A percentile compares a stretch with the other conserved stretches of the same genome.
These are phyloP conservation scores for Dolichallabes microphthalmus DNA, from an alignment of 2,113 vertebrate species.

Conservation along the genomic window DNA sequence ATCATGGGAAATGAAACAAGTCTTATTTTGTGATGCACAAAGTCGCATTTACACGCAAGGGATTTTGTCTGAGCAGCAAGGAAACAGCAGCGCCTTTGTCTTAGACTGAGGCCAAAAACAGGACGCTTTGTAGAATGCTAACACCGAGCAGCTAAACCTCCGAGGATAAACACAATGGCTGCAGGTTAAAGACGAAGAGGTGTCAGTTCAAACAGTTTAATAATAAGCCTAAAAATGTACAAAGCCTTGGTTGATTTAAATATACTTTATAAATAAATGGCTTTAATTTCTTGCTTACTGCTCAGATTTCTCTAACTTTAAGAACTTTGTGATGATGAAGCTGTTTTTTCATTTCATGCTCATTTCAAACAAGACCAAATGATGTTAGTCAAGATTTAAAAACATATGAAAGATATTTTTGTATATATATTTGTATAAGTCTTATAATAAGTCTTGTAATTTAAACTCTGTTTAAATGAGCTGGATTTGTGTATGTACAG, in stretches of 20 bases:
- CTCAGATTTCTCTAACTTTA: too few species aligned
- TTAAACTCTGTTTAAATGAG: neutral
- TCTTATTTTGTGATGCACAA: neutral
- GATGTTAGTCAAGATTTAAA: neutral
- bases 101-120: neutral
- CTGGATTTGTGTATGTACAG: neutral
- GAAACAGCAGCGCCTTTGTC: neutral
- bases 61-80: neutral
- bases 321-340: too few species aligned
- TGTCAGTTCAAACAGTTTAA: neutral
- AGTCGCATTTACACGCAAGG: neutral
- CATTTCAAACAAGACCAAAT: neutral
- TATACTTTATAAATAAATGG: neutral
- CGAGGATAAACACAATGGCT: neutral
- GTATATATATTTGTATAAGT: too few species aligned
- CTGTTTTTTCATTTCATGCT: neutral
- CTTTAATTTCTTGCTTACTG: neutral
- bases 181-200: neutral
- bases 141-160: neutral
- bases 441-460: too few species aligned
- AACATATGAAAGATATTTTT: neutral
- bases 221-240: neutral
- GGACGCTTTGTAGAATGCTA: constrained; percentile 8
- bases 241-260: neutral
- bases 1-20: neutral